A percentile compares a stretch with the other conserved stretches of the same genome.
phyloP scores from a whole-genome alignment of 2,888 invertebrate species.

The Shargacucullia verbasci region DNA sequence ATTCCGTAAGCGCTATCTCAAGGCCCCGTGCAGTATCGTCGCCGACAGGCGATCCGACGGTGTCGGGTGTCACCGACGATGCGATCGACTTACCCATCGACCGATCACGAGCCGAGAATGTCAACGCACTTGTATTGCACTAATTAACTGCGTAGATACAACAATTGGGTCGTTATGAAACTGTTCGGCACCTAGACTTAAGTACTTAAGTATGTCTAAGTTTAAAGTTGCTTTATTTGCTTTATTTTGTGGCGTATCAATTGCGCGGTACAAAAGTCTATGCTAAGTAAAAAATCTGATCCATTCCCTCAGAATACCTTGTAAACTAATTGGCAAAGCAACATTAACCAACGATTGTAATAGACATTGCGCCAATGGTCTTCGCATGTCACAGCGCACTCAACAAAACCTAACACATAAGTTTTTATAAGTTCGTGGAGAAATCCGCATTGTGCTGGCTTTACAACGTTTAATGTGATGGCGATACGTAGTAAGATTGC shows the following conservation, averaged over 20 bases:
- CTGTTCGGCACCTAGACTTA: conserved; percentile 13
- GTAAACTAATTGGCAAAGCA: conserved; percentile 45
- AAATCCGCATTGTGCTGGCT: conserved; percentile 78
- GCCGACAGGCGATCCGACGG: conserved; percentile 74
- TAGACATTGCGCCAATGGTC: conserved; percentile 70
- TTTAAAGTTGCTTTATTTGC: neutral
- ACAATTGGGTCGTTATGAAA: conserved; percentile 54
- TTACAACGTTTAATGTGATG: conserved; percentile 82
- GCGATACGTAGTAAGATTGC: conserved; percentile 83
- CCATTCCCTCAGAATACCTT: conserved; percentile 20
- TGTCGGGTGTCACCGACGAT: conserved; percentile 73
- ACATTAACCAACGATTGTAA: conserved; percentile 58
- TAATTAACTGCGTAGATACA: conserved; percentile 64
- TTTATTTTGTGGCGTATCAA: neutral
- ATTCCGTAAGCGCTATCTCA: conserved; percentile 81
- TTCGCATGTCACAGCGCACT: conserved; percentile 76
- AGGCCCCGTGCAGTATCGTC: conserved; percentile 84
- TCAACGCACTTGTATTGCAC: conserved; percentile 70
- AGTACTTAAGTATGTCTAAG: conserved; percentile 13
- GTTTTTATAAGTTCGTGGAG: conserved; percentile 75
- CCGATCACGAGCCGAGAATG: conserved; percentile 73
- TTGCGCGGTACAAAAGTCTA: too few species aligned
- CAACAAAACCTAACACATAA: conserved; percentile 71
- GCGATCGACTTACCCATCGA: conserved; percentile 84
- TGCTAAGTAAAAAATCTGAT: conserved; percentile 10